Evolutionary conservation across 2,113 vertebrate species (phyloP), one percentile per base, ranked within the genome.

Genomic region (Ceuthmochares aereus): DNA sequence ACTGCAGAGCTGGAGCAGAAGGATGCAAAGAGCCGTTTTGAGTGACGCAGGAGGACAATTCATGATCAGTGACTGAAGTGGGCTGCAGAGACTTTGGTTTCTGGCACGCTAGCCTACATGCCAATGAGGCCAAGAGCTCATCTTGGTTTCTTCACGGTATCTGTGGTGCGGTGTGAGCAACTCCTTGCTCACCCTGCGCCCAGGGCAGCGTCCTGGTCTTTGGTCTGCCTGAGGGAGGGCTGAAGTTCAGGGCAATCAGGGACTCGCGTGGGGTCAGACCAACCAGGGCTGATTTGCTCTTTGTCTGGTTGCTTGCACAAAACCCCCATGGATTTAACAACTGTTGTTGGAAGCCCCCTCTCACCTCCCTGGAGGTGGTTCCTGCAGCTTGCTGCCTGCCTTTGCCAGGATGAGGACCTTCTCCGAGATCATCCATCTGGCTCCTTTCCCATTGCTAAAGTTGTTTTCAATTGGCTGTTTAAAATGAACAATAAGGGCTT

Each of bases 401-500:
- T 2, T 9, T 64, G 68, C 80, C 80, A 6, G 73, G 23, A 12
- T 8, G 27, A 36, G 32, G 29, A 62, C 16, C 69, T 45, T 60
- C 62, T 42, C 83, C 0, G 1, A 2, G 30, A 1, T 18, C 51
- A 14, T 19, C 51, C 58, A 0, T 29, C 83, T 82, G 26, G 37
- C 76, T 63, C 52, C 70, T 18, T 27, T 40, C 51, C 91, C 37
- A 1, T 34, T 14, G 34, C 45, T 60, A 1, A 25, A 40, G 30
- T 9, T 1, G 0, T 10, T 90, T 49, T 20, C n/a, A 29, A 1
- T 0, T 7, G 40, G 4, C 40, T 26, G 49, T 81, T 87, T 25
- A 34, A 67, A 84, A 25, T 29, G 6, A 59, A 4, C 26, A 32
- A 6, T 4, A 32, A 79, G 32, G 56, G 13, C 37, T 74, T 15